phyloP scores from a whole-genome alignment of 2,113 vertebrate genomes.

The Nibea coibor region DNA sequence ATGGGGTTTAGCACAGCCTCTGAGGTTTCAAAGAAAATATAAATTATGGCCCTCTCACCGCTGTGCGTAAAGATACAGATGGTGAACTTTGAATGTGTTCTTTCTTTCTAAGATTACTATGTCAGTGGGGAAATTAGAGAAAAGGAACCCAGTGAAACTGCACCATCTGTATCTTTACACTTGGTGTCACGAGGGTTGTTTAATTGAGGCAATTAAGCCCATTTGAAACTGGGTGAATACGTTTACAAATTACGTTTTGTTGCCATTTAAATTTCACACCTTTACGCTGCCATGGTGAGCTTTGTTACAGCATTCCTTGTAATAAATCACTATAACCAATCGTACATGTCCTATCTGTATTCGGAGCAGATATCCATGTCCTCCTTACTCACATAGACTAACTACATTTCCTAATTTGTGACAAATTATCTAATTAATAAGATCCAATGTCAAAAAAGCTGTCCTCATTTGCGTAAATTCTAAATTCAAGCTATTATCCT shows the following conservation, averaged over 20 bases:
- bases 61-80: conserved; percentile 61
- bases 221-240: conserved; percentile 68
- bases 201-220: conserved; percentile 71
- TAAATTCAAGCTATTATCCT: neutral
- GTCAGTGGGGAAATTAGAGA: conserved; percentile 70
- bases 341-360: neutral
- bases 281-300: conserved; percentile 29
- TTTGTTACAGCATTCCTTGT: neutral
- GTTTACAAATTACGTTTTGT: conserved; percentile 65
- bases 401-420: neutral
- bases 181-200: conserved; percentile 64
- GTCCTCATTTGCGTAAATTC: neutral
- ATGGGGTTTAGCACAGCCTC: conserved; percentile 28
- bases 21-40: conserved; percentile 59
- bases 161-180: conserved; percentile 75
- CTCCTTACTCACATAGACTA: neutral
- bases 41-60: conserved; percentile 55
- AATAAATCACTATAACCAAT: conserved; percentile 16
- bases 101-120: conserved; percentile 51
- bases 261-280: conserved; percentile 61
- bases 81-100: conserved; percentile 73
- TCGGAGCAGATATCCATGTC: neutral
- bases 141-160: conserved; percentile 63
- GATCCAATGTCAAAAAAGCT: neutral
- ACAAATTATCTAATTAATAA: neutral